Base-by-base conservation (phyloP, 2,888 invertebrate genomes). In the Chrysolina haemoptera region DNA sequence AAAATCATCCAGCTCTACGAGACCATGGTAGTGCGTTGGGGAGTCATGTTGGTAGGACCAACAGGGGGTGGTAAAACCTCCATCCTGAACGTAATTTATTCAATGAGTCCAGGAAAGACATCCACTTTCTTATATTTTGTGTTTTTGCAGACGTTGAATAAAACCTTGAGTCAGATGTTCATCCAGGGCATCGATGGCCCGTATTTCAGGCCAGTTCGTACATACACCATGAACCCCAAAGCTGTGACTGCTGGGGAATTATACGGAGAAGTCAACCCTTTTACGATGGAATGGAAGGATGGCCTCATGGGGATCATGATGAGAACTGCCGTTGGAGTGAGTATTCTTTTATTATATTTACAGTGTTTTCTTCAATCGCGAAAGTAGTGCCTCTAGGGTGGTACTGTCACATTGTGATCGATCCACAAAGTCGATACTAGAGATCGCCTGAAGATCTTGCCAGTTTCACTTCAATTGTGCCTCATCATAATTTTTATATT, bases 21-120 rank as follows among this genome's bases (percentile, higher is more conserved):
- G 86, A 97, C 96, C 0, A 95, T 97, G 95, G 93, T 94, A 78
- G 96, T 97, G 3, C 90, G 97, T 18, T 96, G 97, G 91, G 97
- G 97, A 2, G 96, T 97, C 0, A 97, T 97, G 96, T 88, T 96
- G 76, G 96, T 97, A 0, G 97, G 97, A 0, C 96, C 96, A 0
- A 96, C 96, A 0, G 96, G 96, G 0, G 94, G 96, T 2, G 97
- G 96, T 4, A 97, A 97, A 87, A 93, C 94, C 0, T 91, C 94
- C 0, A 92, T 95, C 10, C 90, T 96, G 68, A 90, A 91, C 80
- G 94, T 94, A 87, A 88, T 89, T 69, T 14, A 16, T 53, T 16
- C 4, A 12, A 5, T 1, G 1, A 62, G 1, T n/a, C 20, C 1
- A 6, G 6, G 40, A 27, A 62, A 62, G 3, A n/a, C 14, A 18